These are phyloP conservation scores for Oscheius sp. DNA, from an alignment of 2,888 invertebrate genomes.

Conservation along the genomic window DNA sequence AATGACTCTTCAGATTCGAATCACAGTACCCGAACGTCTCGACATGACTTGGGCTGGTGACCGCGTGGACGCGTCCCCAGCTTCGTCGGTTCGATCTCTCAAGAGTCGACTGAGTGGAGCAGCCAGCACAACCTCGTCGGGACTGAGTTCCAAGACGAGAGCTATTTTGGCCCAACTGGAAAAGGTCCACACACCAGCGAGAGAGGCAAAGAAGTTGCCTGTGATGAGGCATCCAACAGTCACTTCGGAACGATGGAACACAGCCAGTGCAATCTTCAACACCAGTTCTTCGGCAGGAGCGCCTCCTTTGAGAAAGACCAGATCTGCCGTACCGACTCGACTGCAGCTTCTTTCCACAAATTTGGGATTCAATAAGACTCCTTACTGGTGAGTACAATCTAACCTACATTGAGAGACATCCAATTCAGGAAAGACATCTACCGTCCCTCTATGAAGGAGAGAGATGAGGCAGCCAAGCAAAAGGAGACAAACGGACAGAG, in stretches of 20 bases:
- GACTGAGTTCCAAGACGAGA: constrained; percentile 37
- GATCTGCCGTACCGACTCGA: constrained; percentile 24
- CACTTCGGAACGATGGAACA: constrained; percentile 31
- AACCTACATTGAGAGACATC: no score
- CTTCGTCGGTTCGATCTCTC: constrained; percentile 29
- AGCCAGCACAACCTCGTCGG: constrained; percentile 29
- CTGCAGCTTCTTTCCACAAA: constrained; percentile 35
- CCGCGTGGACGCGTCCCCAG: constrained; percentile 17
- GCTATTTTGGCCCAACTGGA: constrained; percentile 37
- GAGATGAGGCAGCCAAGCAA: constrained; percentile 12
- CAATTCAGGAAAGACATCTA: constrained; percentile 29
- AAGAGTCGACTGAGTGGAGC: constrained; percentile 33
- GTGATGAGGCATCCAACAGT: constrained; percentile 5
- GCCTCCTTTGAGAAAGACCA: constrained; percentile 29
- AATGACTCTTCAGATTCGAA: constrained; percentile 11
- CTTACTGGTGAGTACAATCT: constrained; percentile 22
- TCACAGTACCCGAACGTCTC: constrained; percentile 29
- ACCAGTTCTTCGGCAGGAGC: not conserved
- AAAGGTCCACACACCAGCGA: constrained; percentile 34
- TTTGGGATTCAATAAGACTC: constrained; percentile 34
- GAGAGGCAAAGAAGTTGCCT: constrained; percentile 16
- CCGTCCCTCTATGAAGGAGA: constrained; percentile 14
- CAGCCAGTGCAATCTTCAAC: constrained; percentile 4
- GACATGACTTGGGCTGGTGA: constrained; percentile 36
- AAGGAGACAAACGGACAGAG: constrained; percentile 18